A percentile compares a stretch with the other conserved stretches of the same genome.
These are phyloP conservation scores for Lasioglossum malachurum DNA, from an alignment of 2,888 invertebrate genomes.

Conservation along the genomic window DNA sequence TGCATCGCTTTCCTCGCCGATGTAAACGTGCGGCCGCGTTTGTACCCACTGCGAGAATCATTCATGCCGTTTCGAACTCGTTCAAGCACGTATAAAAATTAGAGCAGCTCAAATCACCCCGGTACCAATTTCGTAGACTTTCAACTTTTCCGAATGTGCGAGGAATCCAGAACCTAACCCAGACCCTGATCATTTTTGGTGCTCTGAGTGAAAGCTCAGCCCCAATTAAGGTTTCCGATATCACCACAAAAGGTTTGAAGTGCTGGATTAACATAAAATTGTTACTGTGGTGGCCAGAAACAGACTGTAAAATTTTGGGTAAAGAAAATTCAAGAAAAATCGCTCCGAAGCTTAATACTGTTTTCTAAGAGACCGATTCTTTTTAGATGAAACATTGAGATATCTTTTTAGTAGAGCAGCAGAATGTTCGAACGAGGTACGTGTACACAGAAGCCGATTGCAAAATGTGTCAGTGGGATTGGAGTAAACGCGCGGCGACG, in stretches of 20 bases:
- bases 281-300: too few species aligned
- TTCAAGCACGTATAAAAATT: neutral
- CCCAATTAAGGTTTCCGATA: too few species aligned
- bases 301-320: neutral
- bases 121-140: neutral
- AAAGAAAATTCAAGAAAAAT: neutral
- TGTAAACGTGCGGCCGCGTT: neutral
- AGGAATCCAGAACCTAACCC: too few species aligned
- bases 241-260: too few species aligned
- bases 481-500: constrained; percentile 10
- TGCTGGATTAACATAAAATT: too few species aligned
- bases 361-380: neutral
- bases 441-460: neutral
- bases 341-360: neutral
- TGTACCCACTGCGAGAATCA: neutral
- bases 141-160: too few species aligned
- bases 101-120: neutral
- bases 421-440: neutral
- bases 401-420: neutral
- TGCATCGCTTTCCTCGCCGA: neutral
- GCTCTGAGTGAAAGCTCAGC: too few species aligned
- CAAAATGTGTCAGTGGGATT: constrained; percentile 42
- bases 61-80: neutral
- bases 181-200: too few species aligned
- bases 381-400: neutral